These are phyloP conservation scores for Epirrhoe alternata DNA, from an alignment of 2,888 invertebrate species.

Conservation along the genomic window DNA sequence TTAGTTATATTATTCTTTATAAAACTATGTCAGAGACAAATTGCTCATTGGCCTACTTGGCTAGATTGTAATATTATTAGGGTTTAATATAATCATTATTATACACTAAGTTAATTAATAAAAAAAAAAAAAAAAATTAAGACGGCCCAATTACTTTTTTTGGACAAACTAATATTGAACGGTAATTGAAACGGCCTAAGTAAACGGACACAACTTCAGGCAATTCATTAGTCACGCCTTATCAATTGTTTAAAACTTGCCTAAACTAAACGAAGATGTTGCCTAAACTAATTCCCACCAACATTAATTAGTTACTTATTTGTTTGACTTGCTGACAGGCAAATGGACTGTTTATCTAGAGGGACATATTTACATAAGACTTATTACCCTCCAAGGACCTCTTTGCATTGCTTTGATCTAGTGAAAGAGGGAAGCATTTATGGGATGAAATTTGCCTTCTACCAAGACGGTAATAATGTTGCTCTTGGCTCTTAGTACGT, in stretches of 20 bases:
- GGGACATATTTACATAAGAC: conserved; percentile 38
- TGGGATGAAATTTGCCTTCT: conserved; percentile 22
- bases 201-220: conserved; percentile 1
- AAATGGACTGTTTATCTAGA: conserved; percentile 39
- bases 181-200: too few species aligned
- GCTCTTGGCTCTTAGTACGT: background rate
- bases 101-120: too few species aligned
- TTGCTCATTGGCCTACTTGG: too few species aligned
- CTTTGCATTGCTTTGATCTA: conserved; percentile 36
- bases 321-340: conserved; percentile 45
- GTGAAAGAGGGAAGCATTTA: conserved; percentile 12
- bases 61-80: too few species aligned
- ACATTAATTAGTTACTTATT: conserved; percentile 46
- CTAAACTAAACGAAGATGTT: conserved; percentile 36
- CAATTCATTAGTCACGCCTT: conserved; percentile 14
- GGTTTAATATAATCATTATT: too few species aligned
- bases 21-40: too few species aligned
- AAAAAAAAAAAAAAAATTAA: too few species aligned
- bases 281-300: conserved; percentile 21
- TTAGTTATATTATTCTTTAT: too few species aligned
- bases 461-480: background rate
- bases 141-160: too few species aligned
- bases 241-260: conserved; percentile 19
- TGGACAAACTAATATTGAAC: too few species aligned
- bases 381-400: conserved; percentile 34